Base-by-base conservation (phyloP, 2,888 invertebrate species). In the Micoletzkya japonica region DNA sequence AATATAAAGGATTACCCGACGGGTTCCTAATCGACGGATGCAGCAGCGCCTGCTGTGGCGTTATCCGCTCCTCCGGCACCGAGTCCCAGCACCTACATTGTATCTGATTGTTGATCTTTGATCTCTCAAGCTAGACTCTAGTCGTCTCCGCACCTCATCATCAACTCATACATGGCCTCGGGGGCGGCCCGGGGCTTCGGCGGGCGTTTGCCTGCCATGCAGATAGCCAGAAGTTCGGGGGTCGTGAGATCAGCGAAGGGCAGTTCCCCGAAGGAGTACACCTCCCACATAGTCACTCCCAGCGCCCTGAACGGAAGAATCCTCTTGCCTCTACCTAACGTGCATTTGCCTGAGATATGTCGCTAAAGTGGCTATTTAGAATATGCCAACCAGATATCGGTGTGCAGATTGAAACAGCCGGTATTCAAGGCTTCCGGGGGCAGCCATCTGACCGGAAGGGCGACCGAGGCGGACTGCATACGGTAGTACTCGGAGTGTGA, bases 251-350 rank as follows among this genome's bases (percentile, higher is more conserved):
- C 94, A 85, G 90, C 90, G 87, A 96, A 98, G 1, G 98, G 97
- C 89, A 95, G 94, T 76, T 94, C 89, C 37, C 97, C 97, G 87
- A 93, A 97, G 85, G 94, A 94, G 87, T 94, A 97, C 71, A 95
- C 93, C 89, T 98, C 98, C 96, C 96, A 98, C 58, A 98, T 88
- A 20, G 97, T 94, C 30, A 98, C 95, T 14, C 97, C 98, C 87
- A 94, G 96, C 28, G 95, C 75, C 83, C 83, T 83, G 72, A 66
- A 79, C 71, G 24, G 6, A 56, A 56, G 57, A 57, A 20, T 20
- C n/a, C n/a, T n/a, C n/a, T n/a, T n/a, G n/a, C n/a, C n/a, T n/a
- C n/a, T n/a, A n/a, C n/a, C n/a, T n/a, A n/a, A n/a, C n/a, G n/a
- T n/a, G n/a, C n/a, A n/a, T n/a, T n/a, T n/a, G 39, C 39, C 7